These are phyloP conservation scores for Xenopus laevis DNA, from an alignment of 2,113 vertebrate genomes.

Conservation along the genomic window DNA sequence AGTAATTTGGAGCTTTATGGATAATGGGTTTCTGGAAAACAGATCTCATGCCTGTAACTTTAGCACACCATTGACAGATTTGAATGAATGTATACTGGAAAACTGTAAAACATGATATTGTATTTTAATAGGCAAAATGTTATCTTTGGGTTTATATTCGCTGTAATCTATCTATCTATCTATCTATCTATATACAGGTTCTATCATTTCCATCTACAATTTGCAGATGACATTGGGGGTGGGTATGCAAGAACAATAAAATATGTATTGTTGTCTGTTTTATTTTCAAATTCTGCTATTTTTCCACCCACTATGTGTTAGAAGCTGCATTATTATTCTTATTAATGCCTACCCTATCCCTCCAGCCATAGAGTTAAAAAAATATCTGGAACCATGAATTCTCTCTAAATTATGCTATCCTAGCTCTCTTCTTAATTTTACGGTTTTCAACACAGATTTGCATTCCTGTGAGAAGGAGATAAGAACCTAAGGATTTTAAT, in stretches of 20 bases:
- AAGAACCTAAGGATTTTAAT: slow-evolving; percentile 88
- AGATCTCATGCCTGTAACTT: too few relatives aligned
- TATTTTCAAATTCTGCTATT: slow-evolving; percentile 4
- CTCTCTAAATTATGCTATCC: slow-evolving; percentile 86
- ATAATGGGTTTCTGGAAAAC: too few relatives aligned
- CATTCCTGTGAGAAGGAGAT: slow-evolving; percentile 92
- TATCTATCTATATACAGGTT: too few relatives aligned
- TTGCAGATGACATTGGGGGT: neutral
- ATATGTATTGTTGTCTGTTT: slow-evolving; percentile 6
- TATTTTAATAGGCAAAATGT: too few relatives aligned
- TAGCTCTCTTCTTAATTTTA: slow-evolving; percentile 91
- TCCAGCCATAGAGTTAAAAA: slow-evolving; percentile 74
- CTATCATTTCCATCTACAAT: too few relatives aligned
- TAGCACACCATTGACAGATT: too few relatives aligned
- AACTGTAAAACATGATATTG: too few relatives aligned
- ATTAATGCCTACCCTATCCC: slow-evolving; percentile 76
- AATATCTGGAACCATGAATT: slow-evolving; percentile 72
- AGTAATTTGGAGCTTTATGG: too few relatives aligned
- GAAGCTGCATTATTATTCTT: slow-evolving; percentile 70
- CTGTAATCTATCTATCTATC: too few relatives aligned
- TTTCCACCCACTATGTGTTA: slow-evolving; percentile 67
- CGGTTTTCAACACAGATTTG: slow-evolving; percentile 94
- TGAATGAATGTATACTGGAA: too few relatives aligned
- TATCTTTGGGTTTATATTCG: too few relatives aligned
- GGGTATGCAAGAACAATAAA: neutral